A percentile compares a stretch with the other conserved stretches of the same genome.
Conservation (phyloP, 2,113 vertebrate species). For the Laticauda laticaudata region DNA sequence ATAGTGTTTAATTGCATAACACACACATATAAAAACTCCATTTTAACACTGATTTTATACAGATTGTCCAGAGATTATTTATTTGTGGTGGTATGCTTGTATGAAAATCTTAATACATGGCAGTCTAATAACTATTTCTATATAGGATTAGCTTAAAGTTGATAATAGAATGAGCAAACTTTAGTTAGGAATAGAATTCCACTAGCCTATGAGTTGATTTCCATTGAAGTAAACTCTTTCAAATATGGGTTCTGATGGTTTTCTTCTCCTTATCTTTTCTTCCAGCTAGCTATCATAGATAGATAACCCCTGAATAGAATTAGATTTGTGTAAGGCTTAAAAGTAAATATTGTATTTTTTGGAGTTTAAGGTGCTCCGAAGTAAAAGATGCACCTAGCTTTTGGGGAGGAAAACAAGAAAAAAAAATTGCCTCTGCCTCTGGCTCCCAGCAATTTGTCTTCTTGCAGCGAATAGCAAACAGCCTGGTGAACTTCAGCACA, state of each 20-base stretch:
- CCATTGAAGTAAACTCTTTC: neutral
- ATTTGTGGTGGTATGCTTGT: conserved; percentile 27
- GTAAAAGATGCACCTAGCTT: too few relatives aligned
- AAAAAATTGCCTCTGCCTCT: too few relatives aligned
- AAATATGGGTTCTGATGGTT: neutral
- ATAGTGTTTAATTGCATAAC: too few relatives aligned
- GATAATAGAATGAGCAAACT: neutral
- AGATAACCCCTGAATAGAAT: neutral
- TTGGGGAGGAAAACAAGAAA: too few relatives aligned
- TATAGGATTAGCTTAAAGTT: conserved; percentile 50
- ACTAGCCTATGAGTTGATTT: neutral
- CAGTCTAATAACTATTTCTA: conserved; percentile 23
- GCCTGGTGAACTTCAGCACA: too few relatives aligned
- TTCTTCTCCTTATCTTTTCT: neutral
- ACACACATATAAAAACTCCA: neutral
- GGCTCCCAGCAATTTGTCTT: too few relatives aligned
- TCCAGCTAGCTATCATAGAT: neutral
- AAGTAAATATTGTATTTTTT: neutral
- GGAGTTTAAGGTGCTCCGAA: too few relatives aligned
- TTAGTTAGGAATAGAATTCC: neutral
- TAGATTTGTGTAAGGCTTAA: neutral
- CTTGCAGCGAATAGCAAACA: too few relatives aligned
- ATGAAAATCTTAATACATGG: conserved; percentile 29
- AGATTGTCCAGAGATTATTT: conserved; percentile 29
- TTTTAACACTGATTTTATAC: conserved; percentile 22